These are phyloP conservation scores for Polypedilum vanderplanki DNA, from an alignment of 1,140 invertebrate genomes.

Conservation along the genomic window DNA sequence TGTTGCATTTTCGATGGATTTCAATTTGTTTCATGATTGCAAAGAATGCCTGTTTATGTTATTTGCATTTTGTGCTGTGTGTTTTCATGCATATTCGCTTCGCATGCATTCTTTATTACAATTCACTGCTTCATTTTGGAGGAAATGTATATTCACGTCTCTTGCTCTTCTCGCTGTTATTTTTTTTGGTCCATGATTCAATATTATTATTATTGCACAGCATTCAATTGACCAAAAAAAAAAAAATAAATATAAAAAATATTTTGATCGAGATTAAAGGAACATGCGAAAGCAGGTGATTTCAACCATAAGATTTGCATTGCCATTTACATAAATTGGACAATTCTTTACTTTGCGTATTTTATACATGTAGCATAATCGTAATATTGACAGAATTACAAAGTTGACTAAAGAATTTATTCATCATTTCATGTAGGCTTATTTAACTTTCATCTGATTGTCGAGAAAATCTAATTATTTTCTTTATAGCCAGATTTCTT, in stretches of 20 bases:
- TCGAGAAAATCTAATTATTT: too few relatives aligned
- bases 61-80: not conserved
- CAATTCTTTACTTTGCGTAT: not conserved
- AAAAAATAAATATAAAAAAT: not conserved
- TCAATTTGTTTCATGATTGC: slow-evolving; percentile 18
- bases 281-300: not conserved
- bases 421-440: too few relatives aligned
- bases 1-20: slow-evolving; percentile 17
- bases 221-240: not conserved
- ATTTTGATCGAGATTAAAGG: not conserved
- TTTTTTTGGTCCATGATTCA: slow-evolving; percentile 12
- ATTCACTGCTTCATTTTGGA: not conserved
- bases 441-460: too few relatives aligned
- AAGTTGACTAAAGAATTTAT: too few relatives aligned
- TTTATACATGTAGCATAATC: too few relatives aligned
- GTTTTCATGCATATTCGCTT: slow-evolving; percentile 2
- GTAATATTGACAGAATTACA: too few relatives aligned
- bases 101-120: slow-evolving; percentile 1
- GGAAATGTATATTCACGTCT: not conserved
- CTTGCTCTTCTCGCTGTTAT: not conserved
- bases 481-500: too few relatives aligned
- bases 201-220: not conserved
- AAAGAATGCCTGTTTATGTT: slow-evolving; percentile 8
- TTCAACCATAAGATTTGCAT: not conserved
- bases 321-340: not conserved